These are phyloP conservation scores for Schrankia costaestrigalis DNA, from an alignment of 2,888 invertebrate species.

Conservation along the genomic window DNA sequence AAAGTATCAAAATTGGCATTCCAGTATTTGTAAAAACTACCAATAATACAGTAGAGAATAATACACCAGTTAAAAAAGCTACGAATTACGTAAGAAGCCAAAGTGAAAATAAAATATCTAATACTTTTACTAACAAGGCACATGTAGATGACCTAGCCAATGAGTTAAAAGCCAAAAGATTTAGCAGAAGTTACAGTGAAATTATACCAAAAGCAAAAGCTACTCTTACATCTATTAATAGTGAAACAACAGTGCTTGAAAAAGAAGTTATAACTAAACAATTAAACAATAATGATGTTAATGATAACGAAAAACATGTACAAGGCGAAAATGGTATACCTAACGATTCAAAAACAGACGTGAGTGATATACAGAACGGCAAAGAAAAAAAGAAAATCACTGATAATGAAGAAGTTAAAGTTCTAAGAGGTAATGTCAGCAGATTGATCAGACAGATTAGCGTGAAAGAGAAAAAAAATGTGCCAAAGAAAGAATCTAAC, in stretches of 20 bases:
- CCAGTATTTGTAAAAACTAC: slow-evolving; percentile 18
- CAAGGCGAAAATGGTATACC: not conserved
- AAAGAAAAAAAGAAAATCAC: slow-evolving; percentile 9
- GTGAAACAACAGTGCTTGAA: not conserved
- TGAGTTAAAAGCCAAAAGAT: slow-evolving; percentile 4
- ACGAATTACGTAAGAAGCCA: slow-evolving; percentile 10
- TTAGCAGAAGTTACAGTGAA: slow-evolving; percentile 1
- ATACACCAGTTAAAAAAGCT: slow-evolving; percentile 12
- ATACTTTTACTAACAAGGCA: not conserved
- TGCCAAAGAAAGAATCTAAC: slow-evolving; percentile 27
- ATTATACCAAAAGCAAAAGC: not conserved
- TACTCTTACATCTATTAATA: not conserved
- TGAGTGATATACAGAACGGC: not conserved
- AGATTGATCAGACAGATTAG: slow-evolving; percentile 41
- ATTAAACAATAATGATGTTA: not conserved
- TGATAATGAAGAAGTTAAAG: slow-evolving; percentile 27
- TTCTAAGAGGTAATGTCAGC: slow-evolving; percentile 53
- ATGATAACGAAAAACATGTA: not conserved
- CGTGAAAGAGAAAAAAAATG: slow-evolving; percentile 18
- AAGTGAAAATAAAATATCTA: slow-evolving; percentile 16
- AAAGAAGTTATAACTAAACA: not conserved
- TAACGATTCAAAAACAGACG: not conserved
- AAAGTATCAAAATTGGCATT: slow-evolving; percentile 17
- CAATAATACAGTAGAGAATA: no score
- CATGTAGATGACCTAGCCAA: no score